Evolutionary conservation across 2,888 invertebrate species (phyloP).

Genomic region (Lamellibrachia satsuma): DNA sequence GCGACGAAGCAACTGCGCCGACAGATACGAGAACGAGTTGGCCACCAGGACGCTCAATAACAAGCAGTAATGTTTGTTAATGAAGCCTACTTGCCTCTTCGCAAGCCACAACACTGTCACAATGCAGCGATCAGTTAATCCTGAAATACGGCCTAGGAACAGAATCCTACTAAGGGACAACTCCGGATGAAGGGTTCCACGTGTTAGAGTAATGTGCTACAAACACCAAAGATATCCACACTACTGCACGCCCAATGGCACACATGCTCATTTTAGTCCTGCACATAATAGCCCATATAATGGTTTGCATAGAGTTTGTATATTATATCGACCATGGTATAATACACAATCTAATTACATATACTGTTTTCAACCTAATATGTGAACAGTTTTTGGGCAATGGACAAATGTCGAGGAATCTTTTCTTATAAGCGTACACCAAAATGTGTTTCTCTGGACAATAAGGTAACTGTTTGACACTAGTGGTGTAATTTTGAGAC

Average conservation of each 20-base stretch:
- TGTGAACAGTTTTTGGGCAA: not conserved
- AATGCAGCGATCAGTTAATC: not conserved
- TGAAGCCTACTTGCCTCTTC: constrained; percentile 1
- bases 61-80: constrained; percentile 10
- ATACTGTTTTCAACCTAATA: not conserved
- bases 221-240: not conserved
- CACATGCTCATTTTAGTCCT: not conserved
- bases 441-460: too few relatives aligned
- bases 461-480: too few relatives aligned
- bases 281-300: not conserved
- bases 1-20: not conserved
- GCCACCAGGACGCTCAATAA: not conserved
- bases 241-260: not conserved
- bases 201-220: not conserved
- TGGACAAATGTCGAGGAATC: too few relatives aligned
- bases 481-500: too few relatives aligned
- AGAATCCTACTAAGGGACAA: not conserved
- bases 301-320: not conserved
- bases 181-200: not conserved
- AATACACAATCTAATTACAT: not conserved
- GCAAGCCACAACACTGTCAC: not conserved
- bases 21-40: not conserved
- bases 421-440: too few relatives aligned
- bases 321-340: not conserved
- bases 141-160: not conserved